Base-by-base conservation (phyloP, 2,113 vertebrate species). In the Barbus barbus region DNA sequence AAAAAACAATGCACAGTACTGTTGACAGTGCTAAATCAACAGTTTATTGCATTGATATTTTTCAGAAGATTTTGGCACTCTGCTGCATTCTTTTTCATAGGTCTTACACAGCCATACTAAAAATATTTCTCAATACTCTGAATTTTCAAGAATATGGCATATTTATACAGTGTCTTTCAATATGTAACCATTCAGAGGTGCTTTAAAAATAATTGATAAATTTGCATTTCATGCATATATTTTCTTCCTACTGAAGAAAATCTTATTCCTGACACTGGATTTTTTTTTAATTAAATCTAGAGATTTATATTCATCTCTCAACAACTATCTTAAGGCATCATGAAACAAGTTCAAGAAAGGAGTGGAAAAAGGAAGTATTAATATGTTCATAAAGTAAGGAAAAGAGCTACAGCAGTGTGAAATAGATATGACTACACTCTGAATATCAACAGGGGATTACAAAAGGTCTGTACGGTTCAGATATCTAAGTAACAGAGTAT, bases 381-480 rank as follows among this genome's bases (percentile, higher is more conserved):
- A 26, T 73, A 2, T 26, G 38, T 46, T 8, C n/a, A 73, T 38
- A 73, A 69, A 24, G 69, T 63, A 0, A 1, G 24, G 26, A 14
- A 63, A 28, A 28, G 12, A n/a, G 38, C 69, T 46, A 24, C 38
- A 26, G 4, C 9, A 53, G 16, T 73, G 22, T 16, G 24, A 73
- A 24, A 11, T 8, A 24, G 38, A 26, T 48, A n/a, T n/a, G n/a
- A n/a, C n/a, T n/a, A 48, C 7, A 22, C 28, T 56, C 26, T 76
- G 74, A 76, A 76, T 56, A 28, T 76, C 26, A 76, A 76, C 73
- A 76, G 33, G 46, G 46, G 24, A 76, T 76, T 53, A 53, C 22
- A 51, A 76, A 51, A 53, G 51, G 26, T 33, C 46, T 56, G 5
- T 33, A 38, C 6, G 11, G 69, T 44, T 38, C 20, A 72, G 20